Percentiles rank a stretch among this genome's conserved stretches.
These are phyloP conservation scores for Peromyscus maniculatus DNA, from an alignment of 2,113 vertebrate genomes.

Conservation along the genomic window DNA sequence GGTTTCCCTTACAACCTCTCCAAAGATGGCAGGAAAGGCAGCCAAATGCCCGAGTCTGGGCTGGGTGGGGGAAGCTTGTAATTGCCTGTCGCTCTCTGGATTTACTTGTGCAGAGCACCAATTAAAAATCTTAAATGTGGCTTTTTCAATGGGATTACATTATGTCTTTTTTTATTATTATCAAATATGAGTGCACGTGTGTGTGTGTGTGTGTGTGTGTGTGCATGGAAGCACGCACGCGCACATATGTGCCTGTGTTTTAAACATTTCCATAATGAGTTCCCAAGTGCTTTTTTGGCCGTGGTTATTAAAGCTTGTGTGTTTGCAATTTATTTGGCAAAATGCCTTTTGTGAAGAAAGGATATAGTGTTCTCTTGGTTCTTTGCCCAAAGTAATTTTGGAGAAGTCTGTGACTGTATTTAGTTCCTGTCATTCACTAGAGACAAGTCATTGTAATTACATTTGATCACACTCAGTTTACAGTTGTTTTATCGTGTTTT, in stretches of 20 bases:
- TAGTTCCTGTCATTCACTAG: conserved; percentile 89
- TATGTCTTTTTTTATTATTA: conserved; percentile 64
- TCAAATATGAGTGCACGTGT: conserved; percentile 29
- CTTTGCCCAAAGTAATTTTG: conserved; percentile 91
- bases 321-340: conserved; percentile 90
- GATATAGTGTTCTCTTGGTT: conserved; percentile 91
- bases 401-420: conserved; percentile 88
- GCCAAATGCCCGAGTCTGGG: conserved; percentile 54
- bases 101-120: conserved; percentile 62
- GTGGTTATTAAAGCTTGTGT: conserved; percentile 88
- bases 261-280: conserved; percentile 89
- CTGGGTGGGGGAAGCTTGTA: not conserved
- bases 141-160: conserved; percentile 66
- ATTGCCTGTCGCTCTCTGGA: conserved; percentile 47
- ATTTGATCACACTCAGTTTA: conserved; percentile 90
- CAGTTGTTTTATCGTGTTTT: conserved; percentile 90
- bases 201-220: not conserved
- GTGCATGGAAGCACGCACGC: not conserved
- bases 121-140: conserved; percentile 68
- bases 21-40: conserved; percentile 64
- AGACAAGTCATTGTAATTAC: conserved; percentile 89
- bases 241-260: conserved; percentile 72
- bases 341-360: conserved; percentile 87
- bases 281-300: conserved; percentile 90
- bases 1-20: conserved; percentile 64